These are phyloP conservation scores for Dryadula phaetusa DNA, from an alignment of 2,888 invertebrate genomes.

Conservation along the genomic window DNA sequence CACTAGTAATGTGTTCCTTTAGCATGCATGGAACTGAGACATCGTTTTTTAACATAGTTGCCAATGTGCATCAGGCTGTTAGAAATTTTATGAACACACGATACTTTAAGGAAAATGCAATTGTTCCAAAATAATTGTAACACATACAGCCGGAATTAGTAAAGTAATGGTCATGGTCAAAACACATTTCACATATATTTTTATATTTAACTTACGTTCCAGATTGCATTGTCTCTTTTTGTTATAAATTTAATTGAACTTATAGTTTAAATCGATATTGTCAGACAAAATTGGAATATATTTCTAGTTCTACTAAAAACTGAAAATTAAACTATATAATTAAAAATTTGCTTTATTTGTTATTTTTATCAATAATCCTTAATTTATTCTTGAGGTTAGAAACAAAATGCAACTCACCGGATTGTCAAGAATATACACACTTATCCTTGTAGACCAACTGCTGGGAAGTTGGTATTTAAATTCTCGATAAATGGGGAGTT, in stretches of 20 bases:
- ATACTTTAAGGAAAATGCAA: constrained; percentile 69
- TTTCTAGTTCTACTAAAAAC: constrained; percentile 1
- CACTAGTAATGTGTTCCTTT: constrained; percentile 70
- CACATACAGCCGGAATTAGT: neutral
- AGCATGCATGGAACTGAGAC: constrained; percentile 65
- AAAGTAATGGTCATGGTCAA: neutral
- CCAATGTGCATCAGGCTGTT: constrained; percentile 75
- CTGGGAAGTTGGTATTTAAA: constrained; percentile 86
- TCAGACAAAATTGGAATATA: neutral
- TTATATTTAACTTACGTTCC: neutral
- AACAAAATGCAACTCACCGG: constrained; percentile 89
- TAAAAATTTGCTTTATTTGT: neutral
- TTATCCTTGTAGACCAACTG: constrained; percentile 98
- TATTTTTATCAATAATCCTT: constrained; percentile 38
- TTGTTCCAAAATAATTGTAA: constrained; percentile 59
- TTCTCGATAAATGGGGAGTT: constrained; percentile 82
- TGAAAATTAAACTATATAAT: neutral
- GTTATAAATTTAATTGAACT: neutral
- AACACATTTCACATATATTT: neutral
- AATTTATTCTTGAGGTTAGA: constrained; percentile 53
- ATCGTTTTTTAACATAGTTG: constrained; percentile 70
- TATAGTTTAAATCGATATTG: neutral
- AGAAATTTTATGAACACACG: constrained; percentile 76
- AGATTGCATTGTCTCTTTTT: neutral
- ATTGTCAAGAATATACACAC: constrained; percentile 97